Conservation (phyloP, 1,140 invertebrate species). For the Drosophila miranda region DNA sequence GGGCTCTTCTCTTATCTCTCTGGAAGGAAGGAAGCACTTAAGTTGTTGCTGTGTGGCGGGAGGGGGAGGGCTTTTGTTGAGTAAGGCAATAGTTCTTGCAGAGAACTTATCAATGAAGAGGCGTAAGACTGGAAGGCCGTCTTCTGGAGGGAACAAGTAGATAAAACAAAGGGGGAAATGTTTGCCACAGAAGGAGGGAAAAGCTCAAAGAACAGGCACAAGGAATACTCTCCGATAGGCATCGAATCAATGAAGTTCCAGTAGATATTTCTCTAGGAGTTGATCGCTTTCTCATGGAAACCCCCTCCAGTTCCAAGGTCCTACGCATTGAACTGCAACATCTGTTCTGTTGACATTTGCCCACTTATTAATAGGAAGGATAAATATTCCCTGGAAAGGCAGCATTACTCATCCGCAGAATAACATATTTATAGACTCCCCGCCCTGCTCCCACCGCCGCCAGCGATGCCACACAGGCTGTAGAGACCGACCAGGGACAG, state of each 20-base stretch:
- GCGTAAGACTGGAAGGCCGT: conserved; percentile 50
- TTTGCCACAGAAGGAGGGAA: no score
- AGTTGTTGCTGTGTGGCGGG: not conserved
- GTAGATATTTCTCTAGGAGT: no score
- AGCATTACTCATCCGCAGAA: conserved; percentile 29
- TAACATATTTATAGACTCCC: not conserved
- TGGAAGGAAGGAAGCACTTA: conserved; percentile 38
- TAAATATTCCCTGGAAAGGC: conserved; percentile 20
- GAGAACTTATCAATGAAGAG: conserved; percentile 50
- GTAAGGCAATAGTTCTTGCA: conserved; percentile 46
- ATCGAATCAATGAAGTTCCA: no score
- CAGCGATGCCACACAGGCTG: conserved; percentile 16
- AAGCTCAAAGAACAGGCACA: no score
- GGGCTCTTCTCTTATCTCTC: conserved; percentile 50
- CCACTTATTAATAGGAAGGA: conserved; percentile 16
- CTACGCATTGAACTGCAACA: conserved; percentile 7
- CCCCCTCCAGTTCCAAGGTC: no score
- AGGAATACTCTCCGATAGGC: no score
- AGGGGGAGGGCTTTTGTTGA: conserved; percentile 37
- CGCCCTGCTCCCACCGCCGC: not conserved
- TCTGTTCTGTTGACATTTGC: conserved; percentile 18
- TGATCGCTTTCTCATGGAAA: no score
- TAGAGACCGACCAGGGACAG: not conserved
- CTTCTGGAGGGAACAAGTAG: conserved; percentile 20
- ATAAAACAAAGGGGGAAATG: conserved; percentile 7